Percentiles rank a stretch among this genome's conserved stretches.
Conservation (phyloP, 2,888 invertebrate species). For the Oligia latruncula region DNA sequence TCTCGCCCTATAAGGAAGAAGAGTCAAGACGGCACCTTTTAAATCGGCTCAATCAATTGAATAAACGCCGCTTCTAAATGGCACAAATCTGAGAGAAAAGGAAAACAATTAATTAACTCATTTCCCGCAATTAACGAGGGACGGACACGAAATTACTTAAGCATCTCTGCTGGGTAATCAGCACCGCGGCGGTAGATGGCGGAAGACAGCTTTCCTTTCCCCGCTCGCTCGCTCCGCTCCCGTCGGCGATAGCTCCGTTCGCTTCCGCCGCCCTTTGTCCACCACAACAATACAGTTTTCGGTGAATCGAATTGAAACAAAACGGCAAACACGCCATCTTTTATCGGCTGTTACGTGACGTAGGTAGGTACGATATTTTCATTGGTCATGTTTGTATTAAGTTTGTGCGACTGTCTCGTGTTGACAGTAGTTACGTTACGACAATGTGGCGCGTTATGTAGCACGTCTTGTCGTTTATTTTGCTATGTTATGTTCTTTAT, state of each 20-base stretch:
- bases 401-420: conserved; percentile 45
- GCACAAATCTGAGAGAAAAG: conserved; percentile 82
- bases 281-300: conserved; percentile 73
- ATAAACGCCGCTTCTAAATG: conserved; percentile 70
- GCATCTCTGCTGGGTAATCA: conserved; percentile 84
- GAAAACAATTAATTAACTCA: conserved; percentile 87
- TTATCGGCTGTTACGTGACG: conserved; percentile 49
- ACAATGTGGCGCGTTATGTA: conserved; percentile 30
- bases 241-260: conserved; percentile 71
- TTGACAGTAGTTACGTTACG: conserved; percentile 39
- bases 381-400: conserved; percentile 46
- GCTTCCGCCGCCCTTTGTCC: conserved; percentile 78
- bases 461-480: conserved; percentile 17
- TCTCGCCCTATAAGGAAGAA: conserved; percentile 26
- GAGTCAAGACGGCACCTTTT: conserved; percentile 44
- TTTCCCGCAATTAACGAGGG: conserved; percentile 87
- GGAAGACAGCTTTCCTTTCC: conserved; percentile 83
- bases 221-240: conserved; percentile 71
- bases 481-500: conserved; percentile 30
- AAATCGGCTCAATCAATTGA: conserved; percentile 70
- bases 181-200: conserved; percentile 64
- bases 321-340: conserved; percentile 61
- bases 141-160: conserved; percentile 85
- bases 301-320: conserved; percentile 65
- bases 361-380: conserved; percentile 41